Evolutionary conservation across 1,140 invertebrate genomes (phyloP), one percentile per base, ranked within the genome.

Genomic region (Argopecten irradians): DNA sequence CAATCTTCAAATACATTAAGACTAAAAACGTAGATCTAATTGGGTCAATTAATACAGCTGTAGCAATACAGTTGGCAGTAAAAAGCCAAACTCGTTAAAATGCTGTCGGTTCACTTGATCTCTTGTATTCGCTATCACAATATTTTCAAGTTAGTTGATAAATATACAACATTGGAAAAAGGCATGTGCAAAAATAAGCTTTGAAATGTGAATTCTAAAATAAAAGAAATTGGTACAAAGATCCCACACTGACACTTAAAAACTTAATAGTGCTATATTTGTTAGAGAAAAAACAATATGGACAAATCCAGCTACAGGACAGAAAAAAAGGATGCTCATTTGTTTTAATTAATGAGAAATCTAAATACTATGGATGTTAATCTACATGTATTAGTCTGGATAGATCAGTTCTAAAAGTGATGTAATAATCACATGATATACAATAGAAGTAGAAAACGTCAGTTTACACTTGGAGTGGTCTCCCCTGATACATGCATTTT

Each of bases 321-420:
- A 71, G 55, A n/a, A 71, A 71, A 46, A 71, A 71, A 71, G 55
- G 28, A 71, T 71, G 55, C 22, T 71, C 28, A n/a, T 39, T 71
- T 28, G 28, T 71, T 71, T 71, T n/a, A 71, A 71, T 71, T 22
- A 71, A 71, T 28, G 22, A 71, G 19, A 46, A 19, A 71, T 71
- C 55, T 71, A 71, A 22, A 71, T 71, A 71, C 55, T 71, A 71
- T 71, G n/a, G 28, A 71, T 71, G 55, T 71, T 71, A 71, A 71
- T 71, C 55, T 71, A 71, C 55, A 71, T 71, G 55, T 71, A 71
- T 71, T 71, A 71, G 55, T 71, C n/a, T 71, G 55, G 55, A 71
- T 71, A 71, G 55, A 71, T 71, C 55, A 71, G 22, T 28, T 71
- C 55, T 71, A 71, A 71, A 71, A 19, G 43, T 46, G 2, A 16